Conservation (phyloP, 2,888 invertebrate species). For the Sussaba pulchella region DNA sequence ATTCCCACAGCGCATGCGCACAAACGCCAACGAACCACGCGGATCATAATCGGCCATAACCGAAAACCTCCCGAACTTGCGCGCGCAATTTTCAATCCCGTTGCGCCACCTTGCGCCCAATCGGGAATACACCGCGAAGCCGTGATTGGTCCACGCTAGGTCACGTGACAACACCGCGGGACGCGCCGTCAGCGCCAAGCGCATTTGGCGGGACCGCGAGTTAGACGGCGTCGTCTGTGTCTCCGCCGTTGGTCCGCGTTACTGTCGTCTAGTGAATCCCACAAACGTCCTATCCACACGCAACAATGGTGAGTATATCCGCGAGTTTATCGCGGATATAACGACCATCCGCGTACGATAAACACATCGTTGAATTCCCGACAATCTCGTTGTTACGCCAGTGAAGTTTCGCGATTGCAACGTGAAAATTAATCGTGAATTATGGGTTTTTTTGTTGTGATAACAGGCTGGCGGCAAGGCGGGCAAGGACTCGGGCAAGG, state of each 20-base stretch:
- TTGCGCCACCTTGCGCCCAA: neutral
- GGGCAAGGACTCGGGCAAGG: constrained; percentile 99
- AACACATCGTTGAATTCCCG: constrained; percentile 69
- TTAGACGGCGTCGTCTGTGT: constrained; percentile 76
- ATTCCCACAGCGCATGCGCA: constrained; percentile 4
- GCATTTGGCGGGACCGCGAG: constrained; percentile 82
- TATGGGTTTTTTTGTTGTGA: constrained; percentile 74
- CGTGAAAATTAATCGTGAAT: constrained; percentile 86
- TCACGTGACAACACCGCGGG: constrained; percentile 83
- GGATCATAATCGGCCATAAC: neutral
- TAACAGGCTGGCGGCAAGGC: constrained; percentile 99
- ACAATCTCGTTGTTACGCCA: constrained; percentile 84
- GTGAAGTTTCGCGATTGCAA: constrained; percentile 86
- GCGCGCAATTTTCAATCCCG: neutral
- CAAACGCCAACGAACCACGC: neutral
- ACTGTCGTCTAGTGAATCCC: constrained; percentile 77
- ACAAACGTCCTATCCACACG: constrained; percentile 71
- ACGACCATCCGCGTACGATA: constrained; percentile 77
- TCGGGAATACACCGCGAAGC: neutral
- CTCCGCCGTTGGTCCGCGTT: constrained; percentile 76
- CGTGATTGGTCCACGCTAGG: constrained; percentile 76
- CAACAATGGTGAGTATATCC: constrained; percentile 85
- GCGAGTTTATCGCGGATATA: constrained; percentile 81
- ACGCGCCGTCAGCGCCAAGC: constrained; percentile 78
- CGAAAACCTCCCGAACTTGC: no score